Conservation (phyloP, 2,113 vertebrate species). For the Tauraco erythrolophus region DNA sequence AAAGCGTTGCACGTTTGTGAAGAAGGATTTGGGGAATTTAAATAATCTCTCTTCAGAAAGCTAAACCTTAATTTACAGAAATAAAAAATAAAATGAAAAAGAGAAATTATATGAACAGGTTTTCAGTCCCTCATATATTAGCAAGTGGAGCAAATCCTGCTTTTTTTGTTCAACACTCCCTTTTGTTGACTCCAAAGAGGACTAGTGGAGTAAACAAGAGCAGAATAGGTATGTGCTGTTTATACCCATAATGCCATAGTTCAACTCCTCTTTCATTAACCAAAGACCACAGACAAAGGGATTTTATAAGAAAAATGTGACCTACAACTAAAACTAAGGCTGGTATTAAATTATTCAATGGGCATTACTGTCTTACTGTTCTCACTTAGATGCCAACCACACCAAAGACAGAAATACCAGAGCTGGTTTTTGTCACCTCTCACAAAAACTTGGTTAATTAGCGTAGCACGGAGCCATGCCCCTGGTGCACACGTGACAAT, state of each 20-base stretch:
- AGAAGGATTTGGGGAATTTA: not conserved
- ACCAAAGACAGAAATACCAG: conserved; percentile 29
- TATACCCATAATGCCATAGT: not conserved
- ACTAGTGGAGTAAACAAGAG: not conserved
- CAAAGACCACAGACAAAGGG: not conserved
- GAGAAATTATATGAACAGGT: not conserved
- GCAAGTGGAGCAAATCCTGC: not conserved
- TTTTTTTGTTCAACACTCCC: not conserved
- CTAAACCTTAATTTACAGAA: not conserved
- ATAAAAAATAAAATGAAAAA: not conserved
- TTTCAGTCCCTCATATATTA: not conserved
- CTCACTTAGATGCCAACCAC: conserved; percentile 5
- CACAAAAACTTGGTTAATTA: conserved; percentile 61
- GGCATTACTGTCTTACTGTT: not conserved
- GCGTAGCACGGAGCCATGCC: not conserved
- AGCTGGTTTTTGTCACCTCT: conserved; percentile 39
- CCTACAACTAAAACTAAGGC: not conserved
- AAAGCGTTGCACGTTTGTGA: not conserved
- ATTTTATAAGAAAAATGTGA: not conserved
- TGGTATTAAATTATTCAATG: conserved; percentile 2
- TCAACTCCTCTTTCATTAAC: not conserved
- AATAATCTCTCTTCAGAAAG: not conserved
- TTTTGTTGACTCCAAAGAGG: not conserved
- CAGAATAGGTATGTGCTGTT: not conserved
- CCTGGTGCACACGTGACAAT: conserved; percentile 35